These are phyloP conservation scores for Gambusia affinis DNA, from an alignment of 2,113 vertebrate species.

Conservation along the genomic window DNA sequence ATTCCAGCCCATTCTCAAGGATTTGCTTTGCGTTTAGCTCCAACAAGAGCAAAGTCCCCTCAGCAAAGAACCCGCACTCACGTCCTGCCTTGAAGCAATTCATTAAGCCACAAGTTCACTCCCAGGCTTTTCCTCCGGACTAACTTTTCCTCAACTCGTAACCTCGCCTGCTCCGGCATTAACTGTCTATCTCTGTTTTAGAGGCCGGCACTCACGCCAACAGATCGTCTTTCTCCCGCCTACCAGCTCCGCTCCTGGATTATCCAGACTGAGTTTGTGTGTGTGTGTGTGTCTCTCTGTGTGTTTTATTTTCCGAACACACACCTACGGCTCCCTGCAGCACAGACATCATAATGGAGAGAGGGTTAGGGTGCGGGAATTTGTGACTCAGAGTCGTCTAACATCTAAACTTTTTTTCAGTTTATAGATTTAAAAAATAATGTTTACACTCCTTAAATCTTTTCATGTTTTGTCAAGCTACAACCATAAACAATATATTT, in stretches of 20 bases:
- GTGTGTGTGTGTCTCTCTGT: conserved; percentile 40
- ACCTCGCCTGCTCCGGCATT: conserved; percentile 23
- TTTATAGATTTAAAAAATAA: background rate
- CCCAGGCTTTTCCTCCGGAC: conserved; percentile 22
- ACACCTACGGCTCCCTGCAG: conserved; percentile 57
- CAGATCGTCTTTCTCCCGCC: conserved; percentile 77
- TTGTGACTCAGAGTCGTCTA: conserved; percentile 52
- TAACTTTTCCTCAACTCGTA: conserved; percentile 41
- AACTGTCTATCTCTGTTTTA: conserved; percentile 55
- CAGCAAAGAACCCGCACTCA: conserved; percentile 42
- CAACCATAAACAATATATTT: background rate
- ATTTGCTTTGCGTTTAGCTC: background rate
- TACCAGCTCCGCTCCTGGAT: conserved; percentile 60
- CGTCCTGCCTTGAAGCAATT: conserved; percentile 71
- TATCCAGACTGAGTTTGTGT: conserved; percentile 38
- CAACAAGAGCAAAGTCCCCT: background rate
- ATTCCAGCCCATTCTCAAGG: conserved; percentile 56
- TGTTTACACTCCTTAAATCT: background rate
- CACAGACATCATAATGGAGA: conserved; percentile 74
- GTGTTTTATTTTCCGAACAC: conserved; percentile 29
- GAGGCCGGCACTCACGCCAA: conserved; percentile 59
- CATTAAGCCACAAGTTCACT: conserved; percentile 49
- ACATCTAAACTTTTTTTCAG: conserved; percentile 31
- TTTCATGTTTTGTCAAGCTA: background rate
- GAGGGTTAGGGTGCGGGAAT: background rate